Evolutionary conservation across 2,797 vertebrate genomes (phyloP).

Genomic region (Microhierax caerulescens): DNA sequence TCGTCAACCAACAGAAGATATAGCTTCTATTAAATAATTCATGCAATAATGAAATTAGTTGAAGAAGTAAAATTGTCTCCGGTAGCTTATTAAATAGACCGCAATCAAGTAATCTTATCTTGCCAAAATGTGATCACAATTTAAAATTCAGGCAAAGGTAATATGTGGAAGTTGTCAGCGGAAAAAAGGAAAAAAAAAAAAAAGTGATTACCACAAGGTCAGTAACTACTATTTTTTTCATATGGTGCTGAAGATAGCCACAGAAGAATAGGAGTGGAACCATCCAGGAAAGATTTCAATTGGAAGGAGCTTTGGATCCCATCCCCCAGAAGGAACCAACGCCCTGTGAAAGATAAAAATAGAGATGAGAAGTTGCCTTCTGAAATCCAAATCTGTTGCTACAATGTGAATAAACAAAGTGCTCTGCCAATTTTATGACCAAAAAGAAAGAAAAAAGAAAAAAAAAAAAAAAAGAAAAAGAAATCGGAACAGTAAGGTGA

Average conservation of each 20-base stretch:
- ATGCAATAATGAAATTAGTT: neutral
- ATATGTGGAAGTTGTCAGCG: neutral
- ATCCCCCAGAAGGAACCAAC: neutral
- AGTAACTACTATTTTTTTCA: neutral
- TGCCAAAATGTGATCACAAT: neutral
- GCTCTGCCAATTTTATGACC: neutral
- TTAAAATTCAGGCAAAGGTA: neutral
- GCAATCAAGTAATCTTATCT: neutral
- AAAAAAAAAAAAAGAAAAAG: neutral
- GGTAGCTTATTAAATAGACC: neutral
- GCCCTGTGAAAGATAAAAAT: neutral
- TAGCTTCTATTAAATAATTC: conserved; percentile 5
- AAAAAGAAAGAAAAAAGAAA: neutral
- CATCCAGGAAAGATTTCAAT: neutral
- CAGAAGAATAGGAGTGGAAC: neutral
- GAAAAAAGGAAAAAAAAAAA: fast-evolving
- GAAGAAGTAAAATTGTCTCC: neutral
- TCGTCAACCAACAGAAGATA: neutral
- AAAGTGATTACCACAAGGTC: neutral
- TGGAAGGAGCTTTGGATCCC: neutral
- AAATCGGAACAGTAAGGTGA: neutral
- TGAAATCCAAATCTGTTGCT: neutral
- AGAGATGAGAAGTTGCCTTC: neutral
- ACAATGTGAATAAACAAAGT: neutral
- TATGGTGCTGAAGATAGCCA: neutral